phyloP scores from a whole-genome alignment of 2,888 invertebrate species.

The Phania funesta region DNA sequence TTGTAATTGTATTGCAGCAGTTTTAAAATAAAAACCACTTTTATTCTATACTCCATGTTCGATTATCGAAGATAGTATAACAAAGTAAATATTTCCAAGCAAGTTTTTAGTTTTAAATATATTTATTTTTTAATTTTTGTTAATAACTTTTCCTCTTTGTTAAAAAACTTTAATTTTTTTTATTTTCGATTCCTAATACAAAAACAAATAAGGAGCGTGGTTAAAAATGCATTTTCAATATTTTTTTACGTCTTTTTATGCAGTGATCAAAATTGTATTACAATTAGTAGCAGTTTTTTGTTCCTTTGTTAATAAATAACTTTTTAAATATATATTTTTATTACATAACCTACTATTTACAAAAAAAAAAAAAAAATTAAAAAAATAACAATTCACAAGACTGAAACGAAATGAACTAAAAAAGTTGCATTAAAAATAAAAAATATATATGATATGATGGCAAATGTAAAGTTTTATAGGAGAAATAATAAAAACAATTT shows the following conservation, averaged over 20 bases:
- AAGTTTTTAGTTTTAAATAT: too few relatives aligned
- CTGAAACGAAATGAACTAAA: slow-evolving; percentile 11
- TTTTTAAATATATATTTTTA: slow-evolving; percentile 17
- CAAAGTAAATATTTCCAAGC: too few relatives aligned
- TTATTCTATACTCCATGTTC: too few relatives aligned
- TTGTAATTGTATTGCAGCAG: too few relatives aligned
- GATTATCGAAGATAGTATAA: too few relatives aligned
- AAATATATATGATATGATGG: slow-evolving; percentile 47
- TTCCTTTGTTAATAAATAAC: slow-evolving; percentile 47
- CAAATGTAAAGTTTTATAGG: slow-evolving; percentile 10
- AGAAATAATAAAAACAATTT: background rate
- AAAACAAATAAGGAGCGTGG: background rate
- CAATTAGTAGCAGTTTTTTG: slow-evolving; percentile 8
- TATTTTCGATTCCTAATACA: background rate
- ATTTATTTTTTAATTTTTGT: too few relatives aligned
- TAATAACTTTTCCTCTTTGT: too few relatives aligned
- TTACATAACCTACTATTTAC: slow-evolving; percentile 65
- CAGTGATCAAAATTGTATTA: background rate
- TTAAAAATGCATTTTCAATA: background rate
- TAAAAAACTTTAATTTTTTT: background rate
- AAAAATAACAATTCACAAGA: too few relatives aligned
- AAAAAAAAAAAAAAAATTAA: too few relatives aligned
- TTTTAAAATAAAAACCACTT: too few relatives aligned
- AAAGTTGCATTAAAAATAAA: background rate
- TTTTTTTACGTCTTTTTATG: background rate